phyloP scores from a whole-genome alignment of 92 coral and sea anemone genomes.

The Parazoanthus darwini region DNA sequence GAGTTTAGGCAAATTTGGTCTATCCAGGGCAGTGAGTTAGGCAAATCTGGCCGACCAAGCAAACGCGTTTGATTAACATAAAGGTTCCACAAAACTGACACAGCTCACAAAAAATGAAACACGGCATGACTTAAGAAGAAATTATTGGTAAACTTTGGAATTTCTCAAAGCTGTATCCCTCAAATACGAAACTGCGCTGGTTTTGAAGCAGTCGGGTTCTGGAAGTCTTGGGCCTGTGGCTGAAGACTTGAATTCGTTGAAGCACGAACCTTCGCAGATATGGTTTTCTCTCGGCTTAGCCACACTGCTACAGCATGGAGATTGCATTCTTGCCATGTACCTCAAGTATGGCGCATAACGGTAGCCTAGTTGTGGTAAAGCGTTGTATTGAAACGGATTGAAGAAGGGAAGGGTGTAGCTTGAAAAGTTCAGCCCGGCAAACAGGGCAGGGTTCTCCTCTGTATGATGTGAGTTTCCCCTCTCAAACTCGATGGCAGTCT shows the following conservation, averaged over 20 bases:
- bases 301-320: background rate
- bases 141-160: background rate
- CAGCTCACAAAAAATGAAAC: no score
- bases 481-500: conserved; percentile 1
- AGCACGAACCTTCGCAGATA: conserved; percentile 1
- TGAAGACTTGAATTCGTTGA: background rate
- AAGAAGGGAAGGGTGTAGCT: conserved; percentile 4
- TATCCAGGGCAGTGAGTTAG: no score
- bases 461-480: conserved; percentile 7
- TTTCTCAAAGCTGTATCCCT: conserved; percentile 20
- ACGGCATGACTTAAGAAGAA: background rate
- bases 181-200: conserved; percentile 16
- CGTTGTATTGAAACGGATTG: conserved; percentile 7
- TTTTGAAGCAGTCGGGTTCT: conserved; percentile 25
- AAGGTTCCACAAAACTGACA: background rate
- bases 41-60: no score
- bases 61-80: no score
- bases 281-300: background rate
- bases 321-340: conserved; percentile 7
- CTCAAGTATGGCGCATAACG: conserved; percentile 12
- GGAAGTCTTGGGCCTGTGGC: conserved; percentile 4
- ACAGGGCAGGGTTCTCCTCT: conserved; percentile 7
- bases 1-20: no score
- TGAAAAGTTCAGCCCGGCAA: conserved; percentile 13
- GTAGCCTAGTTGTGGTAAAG: conserved; percentile 8